Base-by-base conservation (phyloP, 2,113 vertebrate species). In the Mesembrinibis cayennensis region DNA sequence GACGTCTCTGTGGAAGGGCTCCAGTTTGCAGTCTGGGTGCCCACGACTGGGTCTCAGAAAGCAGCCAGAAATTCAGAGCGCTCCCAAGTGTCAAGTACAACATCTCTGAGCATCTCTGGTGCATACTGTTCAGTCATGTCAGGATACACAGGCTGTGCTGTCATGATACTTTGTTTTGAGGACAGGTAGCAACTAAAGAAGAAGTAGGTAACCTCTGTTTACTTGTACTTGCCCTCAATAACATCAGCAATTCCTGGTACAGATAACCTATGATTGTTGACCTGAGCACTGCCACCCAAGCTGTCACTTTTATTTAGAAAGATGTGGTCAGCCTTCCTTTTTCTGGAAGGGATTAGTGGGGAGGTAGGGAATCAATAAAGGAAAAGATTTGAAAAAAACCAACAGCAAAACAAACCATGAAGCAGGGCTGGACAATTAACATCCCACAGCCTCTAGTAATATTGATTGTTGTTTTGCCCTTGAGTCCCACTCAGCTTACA, bases 391-490 rank as follows among this genome's bases (percentile, higher is more conserved):
- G 34, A 23, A 80, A 88, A 66, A 80, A 70, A 59, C 11, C 38
- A 85, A 40, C 72, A 90, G 62, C 90, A 95, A 94, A 95, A 86
- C 74, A 89, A 85, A 86, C 76, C 63, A 90, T 52, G 55, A 94
- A 92, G 88, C 73, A 85, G n/a, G 50, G 53, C 63, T 94, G 53
- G 65, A 87, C 96, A 95, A 95, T 95, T 95, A 97, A 87, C 89
- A 95, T 93, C 58, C 70, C 87, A 87, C 84, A 94, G 94, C 94
- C 94, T 95, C 87, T 94, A 95, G 87, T 95, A 89, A 91, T 97
- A 97, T 97, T 95, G 96, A 97, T 96, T 95, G 84, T 66, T 95
- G 49, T 94, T 97, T 92, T 95, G 96, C 58, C 93, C 89, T 94
- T 85, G 87, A 97, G 89, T 95, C 58, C 49, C 83, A 69, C 69